These are phyloP conservation scores for Centropus unirufus DNA, from an alignment of 2,113 vertebrate genomes.

Conservation along the genomic window DNA sequence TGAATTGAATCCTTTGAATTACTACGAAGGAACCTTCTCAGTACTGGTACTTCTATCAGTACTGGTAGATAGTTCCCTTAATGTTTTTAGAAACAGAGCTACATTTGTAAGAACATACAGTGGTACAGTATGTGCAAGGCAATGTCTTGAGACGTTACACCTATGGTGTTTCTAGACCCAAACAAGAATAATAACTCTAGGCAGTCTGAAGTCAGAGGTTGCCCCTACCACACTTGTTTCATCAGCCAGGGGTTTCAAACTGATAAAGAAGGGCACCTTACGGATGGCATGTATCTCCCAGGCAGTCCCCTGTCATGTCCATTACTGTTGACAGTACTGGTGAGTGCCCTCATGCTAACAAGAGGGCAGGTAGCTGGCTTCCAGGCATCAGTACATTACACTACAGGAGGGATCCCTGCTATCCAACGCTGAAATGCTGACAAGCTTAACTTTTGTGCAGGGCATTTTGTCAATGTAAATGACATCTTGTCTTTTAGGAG, in stretches of 20 bases:
- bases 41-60: slow-evolving; percentile 19
- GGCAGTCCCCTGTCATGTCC: slow-evolving; percentile 8
- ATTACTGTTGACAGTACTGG: neutral
- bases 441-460: slow-evolving; percentile 3
- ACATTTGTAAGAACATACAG: neutral
- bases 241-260: neutral
- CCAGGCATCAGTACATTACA: neutral
- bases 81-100: neutral
- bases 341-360: neutral
- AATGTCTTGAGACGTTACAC: neutral
- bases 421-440: slow-evolving; percentile 9
- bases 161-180: neutral
- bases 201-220: neutral
- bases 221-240: neutral
- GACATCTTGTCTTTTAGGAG: slow-evolving; percentile 20
- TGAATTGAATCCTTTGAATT: slow-evolving; percentile 25
- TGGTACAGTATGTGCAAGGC: neutral
- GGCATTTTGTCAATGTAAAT: slow-evolving; percentile 23
- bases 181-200: neutral
- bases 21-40: neutral
- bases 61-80: neutral
- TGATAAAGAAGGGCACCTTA: slow-evolving; percentile 45
- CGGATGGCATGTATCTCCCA: neutral
- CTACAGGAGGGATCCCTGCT: slow-evolving; percentile 1
- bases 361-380: slow-evolving; percentile 32